phyloP scores from a whole-genome alignment of 2,113 vertebrate genomes.

The Cavia porcellus region DNA sequence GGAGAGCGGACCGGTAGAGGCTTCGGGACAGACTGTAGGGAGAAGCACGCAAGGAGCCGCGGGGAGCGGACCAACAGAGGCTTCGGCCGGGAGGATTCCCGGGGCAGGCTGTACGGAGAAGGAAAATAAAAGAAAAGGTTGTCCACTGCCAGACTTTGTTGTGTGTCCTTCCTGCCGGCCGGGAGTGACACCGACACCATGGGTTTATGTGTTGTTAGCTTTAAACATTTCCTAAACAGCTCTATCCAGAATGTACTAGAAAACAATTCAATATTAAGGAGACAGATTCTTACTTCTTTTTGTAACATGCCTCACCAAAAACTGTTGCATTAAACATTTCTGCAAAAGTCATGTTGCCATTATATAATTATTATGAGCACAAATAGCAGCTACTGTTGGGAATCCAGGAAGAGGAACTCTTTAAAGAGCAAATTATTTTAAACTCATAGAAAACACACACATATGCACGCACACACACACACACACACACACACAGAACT shows the following conservation, averaged over 20 bases:
- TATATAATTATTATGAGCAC: constrained; percentile 56
- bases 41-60: no score
- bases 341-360: constrained; percentile 65
- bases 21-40: no score
- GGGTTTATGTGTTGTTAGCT: neutral
- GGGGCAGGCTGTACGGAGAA: no score
- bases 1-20: no score
- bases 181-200: no score
- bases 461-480: no score
- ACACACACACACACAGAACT: no score
- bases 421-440: constrained; percentile 71
- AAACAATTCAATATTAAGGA: constrained; percentile 52
- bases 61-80: no score
- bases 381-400: constrained; percentile 49
- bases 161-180: no score
- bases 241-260: constrained; percentile 4
- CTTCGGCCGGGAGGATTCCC: no score
- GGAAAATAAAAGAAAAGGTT: no score
- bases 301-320: constrained; percentile 44
- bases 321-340: constrained; percentile 37
- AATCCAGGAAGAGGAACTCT: constrained; percentile 13
- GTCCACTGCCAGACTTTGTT: no score
- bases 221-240: constrained; percentile 30
- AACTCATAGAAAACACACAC: neutral
- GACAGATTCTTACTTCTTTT: constrained; percentile 28